Evolutionary conservation across 1,140 invertebrate genomes (phyloP), one percentile per base, ranked within the genome.

Genomic region (Zophobas morio): DNA sequence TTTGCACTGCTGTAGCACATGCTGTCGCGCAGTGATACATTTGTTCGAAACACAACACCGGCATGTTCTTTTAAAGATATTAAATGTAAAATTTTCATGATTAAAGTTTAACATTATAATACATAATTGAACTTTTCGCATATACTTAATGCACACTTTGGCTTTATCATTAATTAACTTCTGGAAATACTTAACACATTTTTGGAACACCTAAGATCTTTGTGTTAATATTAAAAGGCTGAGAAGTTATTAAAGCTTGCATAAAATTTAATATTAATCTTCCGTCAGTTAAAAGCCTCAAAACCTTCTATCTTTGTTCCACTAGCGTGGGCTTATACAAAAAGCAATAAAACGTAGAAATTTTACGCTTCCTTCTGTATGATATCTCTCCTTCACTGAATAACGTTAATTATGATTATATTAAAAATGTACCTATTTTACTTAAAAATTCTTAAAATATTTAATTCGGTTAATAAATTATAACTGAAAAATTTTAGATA

Each of bases 321-420:
- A 2, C 49, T 73, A 42, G 33, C 40, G n/a, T 8, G 32, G 40
- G 20, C 33, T 36, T 20, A 34, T 34, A 54, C n/a, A 2, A 39
- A 73, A 37, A 73, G 49, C 37, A 39, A 73, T 8, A 42, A 73
- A 56, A 73, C 37, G 49, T 70, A 5, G 34, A 39, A 51, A 37
- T 36, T 70, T 39, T 37, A 32, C 36, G 35, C 42, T 20, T 70
- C 20, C 20, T 3, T 70, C 36, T 70, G 5, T 20, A 53, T 51
- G 6, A 51, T 36, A 54, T 6, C 40, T 73, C 60, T 66, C n/a
- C 32, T 66, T 56, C 20, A 56, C 0, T 36, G 6, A 56, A 34
- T 32, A 73, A 73, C 54, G 49, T 73, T 54, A 56, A 53, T 37
- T 54, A 6, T 73, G 56, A 73, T 73, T 73, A 73, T 54, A 73